A percentile compares a stretch with the other conserved stretches of the same genome.
These are phyloP conservation scores for Illadopsis cleaveri DNA, from an alignment of 2,113 vertebrate species.

Conservation along the genomic window DNA sequence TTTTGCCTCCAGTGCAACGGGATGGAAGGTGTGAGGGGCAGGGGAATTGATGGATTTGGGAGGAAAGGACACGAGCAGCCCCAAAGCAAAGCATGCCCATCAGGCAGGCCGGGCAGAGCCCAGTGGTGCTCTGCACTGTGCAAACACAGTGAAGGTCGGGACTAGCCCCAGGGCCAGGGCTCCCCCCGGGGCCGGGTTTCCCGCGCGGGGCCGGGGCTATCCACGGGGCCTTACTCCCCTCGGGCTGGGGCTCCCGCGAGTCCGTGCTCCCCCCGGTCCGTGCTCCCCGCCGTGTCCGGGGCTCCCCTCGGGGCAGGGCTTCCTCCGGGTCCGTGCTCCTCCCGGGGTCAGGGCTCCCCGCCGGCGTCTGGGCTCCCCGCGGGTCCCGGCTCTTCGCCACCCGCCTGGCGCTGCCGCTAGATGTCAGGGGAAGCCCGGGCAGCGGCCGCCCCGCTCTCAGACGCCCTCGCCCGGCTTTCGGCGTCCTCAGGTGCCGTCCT, in stretches of 20 bases:
- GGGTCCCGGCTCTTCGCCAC: background rate
- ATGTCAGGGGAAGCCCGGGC: slow-evolving; percentile 50
- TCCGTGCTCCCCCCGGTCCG: background rate
- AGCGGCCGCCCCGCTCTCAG: background rate
- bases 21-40: background rate
- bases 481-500: slow-evolving; percentile 78
- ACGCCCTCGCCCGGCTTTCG: background rate
- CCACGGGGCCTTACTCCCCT: too few species aligned
- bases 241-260: too few species aligned
- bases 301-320: too few species aligned
- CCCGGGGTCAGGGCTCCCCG: background rate
- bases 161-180: too few species aligned
- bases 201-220: background rate
- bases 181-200: background rate
- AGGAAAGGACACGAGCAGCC: background rate
- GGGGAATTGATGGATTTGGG: rapidly evolving
- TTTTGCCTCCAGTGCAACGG: rapidly evolving
- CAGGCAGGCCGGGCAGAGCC: background rate
- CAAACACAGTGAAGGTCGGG: background rate
- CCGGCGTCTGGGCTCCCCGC: background rate
- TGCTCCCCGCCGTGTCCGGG: too few species aligned
- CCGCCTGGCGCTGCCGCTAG: slow-evolving; percentile 33
- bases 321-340: background rate
- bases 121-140: background rate
- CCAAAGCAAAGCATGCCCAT: background rate